Evolutionary conservation across 2,113 vertebrate species (phyloP), one percentile per base, ranked within the genome.

Genomic region (Malaclemys terrapin): DNA sequence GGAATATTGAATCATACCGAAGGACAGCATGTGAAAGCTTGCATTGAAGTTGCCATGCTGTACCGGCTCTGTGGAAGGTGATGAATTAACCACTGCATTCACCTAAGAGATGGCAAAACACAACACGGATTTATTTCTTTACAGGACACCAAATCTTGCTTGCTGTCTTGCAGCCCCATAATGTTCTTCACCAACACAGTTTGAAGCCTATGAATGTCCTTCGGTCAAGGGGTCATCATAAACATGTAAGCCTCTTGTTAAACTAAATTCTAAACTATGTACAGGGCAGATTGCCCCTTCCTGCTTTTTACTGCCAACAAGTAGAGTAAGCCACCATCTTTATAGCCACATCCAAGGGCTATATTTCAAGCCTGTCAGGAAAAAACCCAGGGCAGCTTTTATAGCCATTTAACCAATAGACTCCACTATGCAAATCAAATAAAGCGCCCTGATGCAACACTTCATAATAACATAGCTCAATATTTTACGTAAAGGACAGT

Each of bases 301-400:
- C 13, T 3, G 1, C 2, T 65, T n/a, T 85, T 89, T 65, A 75
- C 8, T 11, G 91, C 10, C 47, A 72, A 38, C 56, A 56, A 89
- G 5, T 35, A 85, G 91, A 94, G 92, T 47, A 38, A 97, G 3
- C 20, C 96, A 3, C 24, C 50, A 72, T 87, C 47, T 84, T 92
- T 85, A 82, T 4, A 89, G 29, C 5, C 72, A 4, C 50, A 65
- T 47, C 87, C 81, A 94, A 93, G 80, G 87, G 85, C 65, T 88
- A 4, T 24, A 84, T 88, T 81, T 94, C 72, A 62, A 14, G 14
- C 50, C 82, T 56, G 24, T 38, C 52, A 94, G 85, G 87, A 93
- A 92, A 93, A 92, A 93, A 20, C 12, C 53, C 59, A 87, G 53
- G 45, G 62, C 42, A 85, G 57, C 35, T 93, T 95, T 91, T 87